Evolutionary conservation across 2,797 vertebrate genomes (phyloP).

Genomic region (Tinamus major): DNA sequence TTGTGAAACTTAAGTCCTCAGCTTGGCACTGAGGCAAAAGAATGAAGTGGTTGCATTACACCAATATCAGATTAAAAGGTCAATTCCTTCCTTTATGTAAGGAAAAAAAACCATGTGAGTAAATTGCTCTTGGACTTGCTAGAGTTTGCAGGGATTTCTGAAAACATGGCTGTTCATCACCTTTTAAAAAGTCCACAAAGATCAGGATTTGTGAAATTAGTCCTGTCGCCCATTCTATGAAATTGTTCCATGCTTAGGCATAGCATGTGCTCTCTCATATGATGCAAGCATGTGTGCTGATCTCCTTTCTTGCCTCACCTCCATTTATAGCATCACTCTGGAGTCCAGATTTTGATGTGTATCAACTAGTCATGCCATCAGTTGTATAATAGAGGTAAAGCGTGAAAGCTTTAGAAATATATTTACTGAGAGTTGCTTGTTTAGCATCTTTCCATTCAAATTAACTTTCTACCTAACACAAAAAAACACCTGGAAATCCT

Average conservation of each 20-base stretch:
- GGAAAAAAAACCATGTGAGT: neutral
- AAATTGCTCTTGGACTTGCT: neutral
- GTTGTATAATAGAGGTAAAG: neutral
- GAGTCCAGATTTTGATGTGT: neutral
- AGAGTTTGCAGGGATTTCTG: neutral
- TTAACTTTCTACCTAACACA: neutral
- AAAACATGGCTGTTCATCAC: neutral
- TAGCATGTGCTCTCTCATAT: neutral
- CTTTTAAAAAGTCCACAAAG: neutral
- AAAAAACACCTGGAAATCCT: neutral
- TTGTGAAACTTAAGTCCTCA: neutral
- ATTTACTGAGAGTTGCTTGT: neutral
- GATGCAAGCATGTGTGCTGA: rapidly evolving
- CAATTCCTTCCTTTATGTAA: neutral
- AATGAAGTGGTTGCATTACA: no score
- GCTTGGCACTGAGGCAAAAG: neutral
- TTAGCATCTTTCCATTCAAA: neutral
- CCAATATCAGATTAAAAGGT: neutral
- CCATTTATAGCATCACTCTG: neutral
- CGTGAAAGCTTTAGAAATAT: neutral
- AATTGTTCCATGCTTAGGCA: neutral
- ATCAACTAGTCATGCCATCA: rapidly evolving
- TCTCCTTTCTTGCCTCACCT: neutral
- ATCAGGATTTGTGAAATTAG: neutral
- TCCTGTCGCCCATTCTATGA: rapidly evolving